Percentiles rank a stretch among this genome's conserved stretches.
phyloP scores from a whole-genome alignment of 2,113 vertebrate genomes.

The Lontra canadensis region DNA sequence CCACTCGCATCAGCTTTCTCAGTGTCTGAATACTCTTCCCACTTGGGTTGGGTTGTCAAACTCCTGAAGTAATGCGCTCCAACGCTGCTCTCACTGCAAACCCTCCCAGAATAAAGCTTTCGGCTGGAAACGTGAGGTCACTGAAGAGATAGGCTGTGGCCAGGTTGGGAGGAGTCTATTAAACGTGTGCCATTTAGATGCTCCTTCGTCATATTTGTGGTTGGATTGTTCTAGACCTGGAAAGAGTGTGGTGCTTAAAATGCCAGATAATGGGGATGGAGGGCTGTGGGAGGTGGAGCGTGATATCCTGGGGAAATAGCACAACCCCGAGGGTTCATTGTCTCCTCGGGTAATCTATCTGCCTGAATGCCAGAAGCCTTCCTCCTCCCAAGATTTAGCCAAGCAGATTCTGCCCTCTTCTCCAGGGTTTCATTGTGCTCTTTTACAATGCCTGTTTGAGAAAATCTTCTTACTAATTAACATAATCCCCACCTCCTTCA shows the following conservation, averaged over 20 bases:
- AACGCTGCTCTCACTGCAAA: not conserved
- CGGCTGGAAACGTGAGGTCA: constrained; percentile 29
- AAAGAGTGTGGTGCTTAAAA: not conserved
- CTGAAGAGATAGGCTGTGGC: not conserved
- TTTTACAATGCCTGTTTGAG: not conserved
- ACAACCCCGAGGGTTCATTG: not conserved
- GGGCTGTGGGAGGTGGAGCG: not conserved
- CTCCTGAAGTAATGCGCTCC: not conserved
- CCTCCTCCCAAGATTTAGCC: not conserved
- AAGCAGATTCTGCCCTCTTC: not conserved
- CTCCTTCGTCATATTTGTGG: not conserved
- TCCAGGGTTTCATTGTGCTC: not conserved
- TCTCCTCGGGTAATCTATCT: not conserved
- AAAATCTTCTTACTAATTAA: not conserved
- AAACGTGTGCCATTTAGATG: not conserved
- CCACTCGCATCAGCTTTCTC: constrained; percentile 1
- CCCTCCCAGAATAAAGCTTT: constrained; percentile 25
- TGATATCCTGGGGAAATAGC: not conserved
- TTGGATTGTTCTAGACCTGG: not conserved
- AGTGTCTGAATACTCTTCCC: constrained; percentile 51
- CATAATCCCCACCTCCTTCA: not conserved
- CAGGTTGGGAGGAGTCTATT: not conserved
- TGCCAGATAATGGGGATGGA: not conserved
- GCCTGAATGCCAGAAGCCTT: not conserved
- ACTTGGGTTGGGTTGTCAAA: constrained; percentile 22